Evolutionary conservation across 2,888 invertebrate genomes (phyloP).

Genomic region (Linhomoeus sp.): DNA sequence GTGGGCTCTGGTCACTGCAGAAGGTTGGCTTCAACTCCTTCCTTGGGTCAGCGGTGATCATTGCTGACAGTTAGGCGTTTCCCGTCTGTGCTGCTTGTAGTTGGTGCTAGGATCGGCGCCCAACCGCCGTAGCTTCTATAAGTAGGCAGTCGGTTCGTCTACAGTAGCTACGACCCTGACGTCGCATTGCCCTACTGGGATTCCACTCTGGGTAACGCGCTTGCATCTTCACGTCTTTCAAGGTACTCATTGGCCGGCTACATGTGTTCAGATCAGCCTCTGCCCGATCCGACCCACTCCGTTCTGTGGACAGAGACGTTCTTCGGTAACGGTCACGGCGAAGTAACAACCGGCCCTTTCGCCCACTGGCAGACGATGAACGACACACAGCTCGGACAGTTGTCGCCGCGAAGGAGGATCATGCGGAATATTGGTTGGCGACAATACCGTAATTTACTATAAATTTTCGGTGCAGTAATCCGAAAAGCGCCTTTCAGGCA

Average conservation of each 20-base stretch:
- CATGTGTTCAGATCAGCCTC: conserved; percentile 11
- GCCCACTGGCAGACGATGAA: conserved; percentile 20
- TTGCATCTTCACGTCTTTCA: too few species aligned
- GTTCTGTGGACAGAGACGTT: conserved; percentile 18
- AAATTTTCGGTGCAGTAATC: neutral
- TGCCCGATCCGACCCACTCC: conserved; percentile 20
- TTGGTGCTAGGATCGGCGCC: too few species aligned
- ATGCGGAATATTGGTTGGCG: neutral
- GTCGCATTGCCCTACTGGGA: conserved; percentile 29
- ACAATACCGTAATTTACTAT: neutral
- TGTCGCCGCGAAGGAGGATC: neutral
- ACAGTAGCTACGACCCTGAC: conserved; percentile 21
- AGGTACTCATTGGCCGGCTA: too few species aligned
- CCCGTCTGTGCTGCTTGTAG: too few species aligned
- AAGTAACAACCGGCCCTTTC: conserved; percentile 24
- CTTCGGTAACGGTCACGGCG: conserved; percentile 18
- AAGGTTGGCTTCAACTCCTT: too few species aligned
- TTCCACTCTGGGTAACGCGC: conserved; percentile 18
- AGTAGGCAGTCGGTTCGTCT: too few species aligned
- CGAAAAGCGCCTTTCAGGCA: neutral
- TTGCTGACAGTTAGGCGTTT: too few species aligned
- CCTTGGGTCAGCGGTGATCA: too few species aligned
- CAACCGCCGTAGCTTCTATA: too few species aligned
- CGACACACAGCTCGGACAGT: conserved; percentile 5
- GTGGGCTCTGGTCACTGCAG: too few species aligned